phyloP scores from a whole-genome alignment of 2,888 invertebrate genomes.

The Cremastobaeus sp. region DNA sequence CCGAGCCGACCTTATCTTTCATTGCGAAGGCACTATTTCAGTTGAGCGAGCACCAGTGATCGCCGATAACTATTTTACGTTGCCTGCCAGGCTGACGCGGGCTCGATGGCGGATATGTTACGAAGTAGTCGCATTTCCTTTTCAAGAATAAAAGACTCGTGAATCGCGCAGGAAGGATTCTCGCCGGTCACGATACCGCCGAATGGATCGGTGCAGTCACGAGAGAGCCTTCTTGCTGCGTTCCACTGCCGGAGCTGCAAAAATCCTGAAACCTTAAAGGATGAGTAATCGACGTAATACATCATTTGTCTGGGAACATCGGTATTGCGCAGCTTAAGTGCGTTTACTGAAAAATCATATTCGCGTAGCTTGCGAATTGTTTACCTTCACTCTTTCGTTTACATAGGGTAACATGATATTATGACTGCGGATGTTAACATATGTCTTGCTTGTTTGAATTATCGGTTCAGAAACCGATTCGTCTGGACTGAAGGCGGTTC shows the following conservation, averaged over 20 bases:
- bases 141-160: conserved; percentile 36
- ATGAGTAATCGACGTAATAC: conserved; percentile 54
- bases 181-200: conserved; percentile 48
- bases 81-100: conserved; percentile 36
- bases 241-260: conserved; percentile 24
- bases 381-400: conserved; percentile 47
- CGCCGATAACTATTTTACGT: conserved; percentile 43
- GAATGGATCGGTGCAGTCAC: conserved; percentile 34
- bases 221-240: conserved; percentile 35
- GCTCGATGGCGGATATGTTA: conserved; percentile 53
- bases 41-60: conserved; percentile 33
- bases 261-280: conserved; percentile 53
- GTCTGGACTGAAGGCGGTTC: background rate
- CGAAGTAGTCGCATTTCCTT: conserved; percentile 53
- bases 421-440: conserved; percentile 33
- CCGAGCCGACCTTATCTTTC: background rate
- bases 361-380: conserved; percentile 32
- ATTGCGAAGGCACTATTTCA: conserved; percentile 19
- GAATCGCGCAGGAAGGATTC: conserved; percentile 49
- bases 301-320: conserved; percentile 65
- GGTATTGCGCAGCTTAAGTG: conserved; percentile 48
- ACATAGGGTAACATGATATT: conserved; percentile 36
- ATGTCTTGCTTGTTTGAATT: conserved; percentile 9
- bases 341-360: conserved; percentile 20
- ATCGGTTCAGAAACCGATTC: conserved; percentile 22